phyloP scores from a whole-genome alignment of 1,140 invertebrate species.

The Brachionus koreanus region DNA sequence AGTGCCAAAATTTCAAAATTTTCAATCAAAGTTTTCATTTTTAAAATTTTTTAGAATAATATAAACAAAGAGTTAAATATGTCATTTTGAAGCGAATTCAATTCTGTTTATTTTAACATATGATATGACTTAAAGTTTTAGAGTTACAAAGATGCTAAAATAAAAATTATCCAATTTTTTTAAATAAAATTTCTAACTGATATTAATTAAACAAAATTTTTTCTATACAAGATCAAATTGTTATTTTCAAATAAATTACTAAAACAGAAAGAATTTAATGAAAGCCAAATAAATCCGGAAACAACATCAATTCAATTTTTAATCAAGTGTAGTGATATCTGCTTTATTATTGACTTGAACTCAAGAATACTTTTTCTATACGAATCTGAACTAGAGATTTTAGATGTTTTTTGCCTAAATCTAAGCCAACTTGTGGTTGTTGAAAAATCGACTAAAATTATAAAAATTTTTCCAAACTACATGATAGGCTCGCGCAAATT shows the following conservation, averaged over 20 bases:
- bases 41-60: no score
- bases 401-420: background rate
- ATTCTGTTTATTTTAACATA: no score
- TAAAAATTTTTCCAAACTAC: background rate
- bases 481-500: background rate
- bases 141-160: no score
- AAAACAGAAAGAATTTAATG: background rate
- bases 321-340: background rate
- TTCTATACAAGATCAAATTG: background rate
- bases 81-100: no score
- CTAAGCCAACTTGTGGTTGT: background rate
- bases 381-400: background rate
- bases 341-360: background rate
- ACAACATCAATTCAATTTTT: background rate
- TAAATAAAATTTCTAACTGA: no score
- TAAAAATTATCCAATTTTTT: no score
- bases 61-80: no score
- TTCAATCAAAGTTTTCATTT: no score
- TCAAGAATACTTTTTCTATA: background rate
- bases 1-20: no score
- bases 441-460: background rate
- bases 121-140: no score
- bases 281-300: background rate
- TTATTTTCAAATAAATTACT: background rate
- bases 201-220: background rate